Conservation (phyloP, 30 jellyfish, hydroid and myxozoan species). For the Phacellophora camtschatica region DNA sequence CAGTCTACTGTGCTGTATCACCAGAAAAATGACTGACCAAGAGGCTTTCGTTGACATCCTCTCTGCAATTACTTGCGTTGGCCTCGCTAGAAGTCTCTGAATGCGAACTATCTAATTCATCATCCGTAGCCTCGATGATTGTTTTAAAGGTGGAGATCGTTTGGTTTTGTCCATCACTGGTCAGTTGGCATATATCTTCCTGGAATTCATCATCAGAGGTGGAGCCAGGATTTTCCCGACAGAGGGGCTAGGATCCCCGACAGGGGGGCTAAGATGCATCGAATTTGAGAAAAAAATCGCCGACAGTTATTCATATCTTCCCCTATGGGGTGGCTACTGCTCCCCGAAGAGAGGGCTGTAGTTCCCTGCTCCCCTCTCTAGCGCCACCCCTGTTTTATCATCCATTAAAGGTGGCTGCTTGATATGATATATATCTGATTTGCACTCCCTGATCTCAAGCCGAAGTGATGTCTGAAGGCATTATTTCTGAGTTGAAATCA, state of each 20-base stretch:
- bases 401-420: no score
- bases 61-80: not conserved
- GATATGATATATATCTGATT: no score
- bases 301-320: no score
- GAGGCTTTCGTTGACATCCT: not conserved
- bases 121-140: not conserved
- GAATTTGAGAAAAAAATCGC: no score
- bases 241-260: no score
- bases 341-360: no score
- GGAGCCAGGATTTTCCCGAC: no score
- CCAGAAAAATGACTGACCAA: not conserved
- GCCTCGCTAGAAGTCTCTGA: not conserved
- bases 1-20: not conserved
- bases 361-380: no score
- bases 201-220: not conserved
- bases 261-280: no score
- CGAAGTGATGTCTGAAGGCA: no score
- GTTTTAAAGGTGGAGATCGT: not conserved
- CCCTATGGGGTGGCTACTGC: no score
- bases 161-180: not conserved
- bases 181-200: constrained; percentile 9
- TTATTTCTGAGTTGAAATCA: not conserved
- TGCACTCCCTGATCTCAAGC: not conserved
- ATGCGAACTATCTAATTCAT: not conserved
- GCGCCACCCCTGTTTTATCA: no score